These are phyloP conservation scores for Steinernema khuongi DNA, from an alignment of 1,140 invertebrate genomes.

Conservation along the genomic window DNA sequence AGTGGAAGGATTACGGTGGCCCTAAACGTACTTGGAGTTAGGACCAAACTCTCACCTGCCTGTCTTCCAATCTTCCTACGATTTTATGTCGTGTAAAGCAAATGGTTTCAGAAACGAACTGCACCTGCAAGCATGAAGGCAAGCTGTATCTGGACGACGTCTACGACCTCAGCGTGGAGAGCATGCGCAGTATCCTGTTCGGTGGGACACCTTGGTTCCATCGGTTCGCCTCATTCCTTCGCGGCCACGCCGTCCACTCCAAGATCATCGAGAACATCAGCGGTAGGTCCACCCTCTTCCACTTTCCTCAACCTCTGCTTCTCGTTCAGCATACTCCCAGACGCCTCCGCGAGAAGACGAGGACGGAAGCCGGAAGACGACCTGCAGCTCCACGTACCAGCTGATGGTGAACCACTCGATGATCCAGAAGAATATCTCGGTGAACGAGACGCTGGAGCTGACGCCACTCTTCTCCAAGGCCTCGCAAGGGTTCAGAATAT, in stretches of 20 bases:
- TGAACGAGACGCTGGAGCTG: not conserved
- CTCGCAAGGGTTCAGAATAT: not conserved
- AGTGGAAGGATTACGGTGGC: too few species aligned
- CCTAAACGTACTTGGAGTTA: too few species aligned
- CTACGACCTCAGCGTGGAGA: not conserved
- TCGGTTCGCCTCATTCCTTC: not conserved
- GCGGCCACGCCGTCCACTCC: not conserved
- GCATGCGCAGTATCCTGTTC: not conserved
- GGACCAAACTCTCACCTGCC: too few species aligned
- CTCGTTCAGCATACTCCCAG: too few species aligned
- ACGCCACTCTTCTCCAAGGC: not conserved
- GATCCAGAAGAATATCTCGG: not conserved
- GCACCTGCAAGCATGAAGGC: not conserved
- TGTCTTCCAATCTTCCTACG: too few species aligned
- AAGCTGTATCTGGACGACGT: slow-evolving; percentile 3
- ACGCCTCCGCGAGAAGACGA: not conserved
- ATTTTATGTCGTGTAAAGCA: not conserved
- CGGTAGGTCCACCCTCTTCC: not conserved
- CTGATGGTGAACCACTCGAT: not conserved
- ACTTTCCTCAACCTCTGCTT: not conserved
- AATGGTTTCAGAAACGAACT: not conserved
- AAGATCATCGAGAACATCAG: not conserved
- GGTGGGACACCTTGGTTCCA: not conserved
- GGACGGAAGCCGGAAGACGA: not conserved
- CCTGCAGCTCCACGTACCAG: not conserved